phyloP scores from a whole-genome alignment of 1,140 invertebrate genomes.

The Calephelis virginiensis region DNA sequence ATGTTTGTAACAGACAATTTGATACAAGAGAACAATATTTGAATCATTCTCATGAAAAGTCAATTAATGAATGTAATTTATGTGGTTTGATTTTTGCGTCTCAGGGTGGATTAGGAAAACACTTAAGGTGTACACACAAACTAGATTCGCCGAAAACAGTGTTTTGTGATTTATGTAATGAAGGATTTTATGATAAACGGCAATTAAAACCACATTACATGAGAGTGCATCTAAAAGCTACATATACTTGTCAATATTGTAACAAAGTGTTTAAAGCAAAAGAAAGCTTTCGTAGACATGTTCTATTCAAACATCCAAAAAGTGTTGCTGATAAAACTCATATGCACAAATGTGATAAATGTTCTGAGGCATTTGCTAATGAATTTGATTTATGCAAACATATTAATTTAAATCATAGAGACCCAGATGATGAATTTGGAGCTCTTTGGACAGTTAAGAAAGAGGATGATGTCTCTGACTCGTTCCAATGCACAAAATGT shows the following conservation, averaged over 20 bases:
- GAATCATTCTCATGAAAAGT: slow-evolving; percentile 58
- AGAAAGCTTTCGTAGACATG: slow-evolving; percentile 62
- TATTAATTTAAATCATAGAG: slow-evolving; percentile 46
- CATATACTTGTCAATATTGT: slow-evolving; percentile 60
- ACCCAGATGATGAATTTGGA: slow-evolving; percentile 22
- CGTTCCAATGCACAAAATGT: slow-evolving; percentile 63
- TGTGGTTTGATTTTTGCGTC: slow-evolving; percentile 68
- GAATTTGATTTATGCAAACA: slow-evolving; percentile 64
- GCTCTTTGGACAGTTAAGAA: slow-evolving; percentile 41
- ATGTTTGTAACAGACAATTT: slow-evolving; percentile 64
- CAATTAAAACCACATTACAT: slow-evolving; percentile 63
- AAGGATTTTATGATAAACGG: slow-evolving; percentile 60
- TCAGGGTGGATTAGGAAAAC: slow-evolving; percentile 57
- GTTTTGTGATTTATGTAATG: slow-evolving; percentile 59
- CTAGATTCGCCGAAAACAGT: slow-evolving; percentile 57
- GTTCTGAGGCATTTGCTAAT: slow-evolving; percentile 49
- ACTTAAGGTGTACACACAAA: slow-evolving; percentile 63
- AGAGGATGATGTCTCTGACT: slow-evolving; percentile 51
- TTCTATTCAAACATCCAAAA: slow-evolving; percentile 54
- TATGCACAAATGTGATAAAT: slow-evolving; percentile 56
- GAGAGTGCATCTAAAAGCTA: slow-evolving; percentile 65
- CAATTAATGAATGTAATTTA: slow-evolving; percentile 55
- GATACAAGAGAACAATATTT: slow-evolving; percentile 55
- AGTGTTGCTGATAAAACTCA: slow-evolving; percentile 30
- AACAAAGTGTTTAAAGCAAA: slow-evolving; percentile 64